Conservation (phyloP, 2,113 vertebrate genomes). For the Clarias gariepinus region DNA sequence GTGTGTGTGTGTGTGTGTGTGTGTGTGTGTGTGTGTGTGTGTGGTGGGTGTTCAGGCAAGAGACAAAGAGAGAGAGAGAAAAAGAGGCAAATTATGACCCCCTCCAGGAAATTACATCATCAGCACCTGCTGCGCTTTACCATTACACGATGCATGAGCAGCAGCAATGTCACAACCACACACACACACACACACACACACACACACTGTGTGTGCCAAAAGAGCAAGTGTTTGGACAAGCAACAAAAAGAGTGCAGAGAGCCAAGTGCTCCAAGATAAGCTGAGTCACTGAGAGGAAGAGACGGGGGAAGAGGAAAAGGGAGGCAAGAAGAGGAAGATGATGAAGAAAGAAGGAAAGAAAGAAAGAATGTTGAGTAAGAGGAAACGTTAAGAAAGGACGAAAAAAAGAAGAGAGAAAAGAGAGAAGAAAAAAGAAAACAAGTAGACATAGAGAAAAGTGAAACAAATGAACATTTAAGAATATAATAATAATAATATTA, state of each 20-base stretch:
- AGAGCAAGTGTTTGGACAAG: background rate
- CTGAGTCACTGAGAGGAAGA: constrained; percentile 36
- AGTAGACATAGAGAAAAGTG: background rate
- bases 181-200: constrained; percentile 23
- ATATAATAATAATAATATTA: too few relatives aligned
- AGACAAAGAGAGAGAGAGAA: background rate
- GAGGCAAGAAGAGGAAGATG: background rate
- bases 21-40: background rate
- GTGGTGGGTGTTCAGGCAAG: background rate
- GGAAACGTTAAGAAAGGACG: background rate
- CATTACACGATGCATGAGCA: constrained; percentile 10
- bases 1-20: background rate
- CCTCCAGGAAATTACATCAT: constrained; percentile 41
- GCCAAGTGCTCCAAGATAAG: constrained; percentile 37
- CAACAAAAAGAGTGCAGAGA: constrained; percentile 6
- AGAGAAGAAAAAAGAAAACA: background rate
- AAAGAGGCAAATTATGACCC: background rate
- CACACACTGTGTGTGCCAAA: background rate
- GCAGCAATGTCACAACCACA: background rate
- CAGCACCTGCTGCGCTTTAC: constrained; percentile 41
- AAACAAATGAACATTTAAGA: background rate
- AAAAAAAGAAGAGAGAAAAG: background rate
- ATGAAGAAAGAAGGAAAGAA: background rate
- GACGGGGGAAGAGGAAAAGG: background rate
- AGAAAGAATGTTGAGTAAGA: background rate